These are phyloP conservation scores for Netelia virgata DNA, from an alignment of 2,888 invertebrate species.

Conservation along the genomic window DNA sequence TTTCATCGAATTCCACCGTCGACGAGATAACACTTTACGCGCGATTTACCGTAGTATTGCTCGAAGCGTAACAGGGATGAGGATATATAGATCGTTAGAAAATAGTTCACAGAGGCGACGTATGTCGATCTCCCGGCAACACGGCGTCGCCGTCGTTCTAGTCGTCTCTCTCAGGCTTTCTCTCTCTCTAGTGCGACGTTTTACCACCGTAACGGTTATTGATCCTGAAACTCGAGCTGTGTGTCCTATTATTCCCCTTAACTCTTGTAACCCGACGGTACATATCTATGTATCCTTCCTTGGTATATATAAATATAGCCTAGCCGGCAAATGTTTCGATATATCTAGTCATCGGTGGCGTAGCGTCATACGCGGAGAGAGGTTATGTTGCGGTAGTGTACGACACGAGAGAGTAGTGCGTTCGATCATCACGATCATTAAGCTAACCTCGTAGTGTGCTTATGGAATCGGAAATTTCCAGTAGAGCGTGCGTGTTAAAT, in stretches of 20 bases:
- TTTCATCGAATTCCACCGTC: not conserved
- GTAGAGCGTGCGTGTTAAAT: too few relatives aligned
- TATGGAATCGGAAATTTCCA: too few relatives aligned
- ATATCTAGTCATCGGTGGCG: too few relatives aligned
- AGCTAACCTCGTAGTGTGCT: too few relatives aligned
- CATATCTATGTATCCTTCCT: not conserved
- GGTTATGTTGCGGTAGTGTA: too few relatives aligned
- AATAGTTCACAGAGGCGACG: constrained; percentile 13
- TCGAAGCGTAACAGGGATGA: not conserved
- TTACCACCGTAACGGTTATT: constrained; percentile 70
- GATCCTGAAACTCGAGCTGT: constrained; percentile 69
- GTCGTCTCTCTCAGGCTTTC: not conserved
- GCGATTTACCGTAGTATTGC: constrained; percentile 3
- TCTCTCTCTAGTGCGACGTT: constrained; percentile 35
- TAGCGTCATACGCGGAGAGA: too few relatives aligned
- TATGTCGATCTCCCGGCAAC: constrained; percentile 44
- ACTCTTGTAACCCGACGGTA: constrained; percentile 56
- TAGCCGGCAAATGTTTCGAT: too few relatives aligned
- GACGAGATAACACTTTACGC: not conserved
- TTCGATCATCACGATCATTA: too few relatives aligned
- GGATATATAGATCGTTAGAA: not conserved
- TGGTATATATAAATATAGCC: not conserved
- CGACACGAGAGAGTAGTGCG: too few relatives aligned
- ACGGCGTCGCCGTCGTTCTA: constrained; percentile 44
- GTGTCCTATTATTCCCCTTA: constrained; percentile 67